Evolutionary conservation across 2,888 invertebrate genomes (phyloP).

Genomic region (Phrixothrix hirtus): DNA sequence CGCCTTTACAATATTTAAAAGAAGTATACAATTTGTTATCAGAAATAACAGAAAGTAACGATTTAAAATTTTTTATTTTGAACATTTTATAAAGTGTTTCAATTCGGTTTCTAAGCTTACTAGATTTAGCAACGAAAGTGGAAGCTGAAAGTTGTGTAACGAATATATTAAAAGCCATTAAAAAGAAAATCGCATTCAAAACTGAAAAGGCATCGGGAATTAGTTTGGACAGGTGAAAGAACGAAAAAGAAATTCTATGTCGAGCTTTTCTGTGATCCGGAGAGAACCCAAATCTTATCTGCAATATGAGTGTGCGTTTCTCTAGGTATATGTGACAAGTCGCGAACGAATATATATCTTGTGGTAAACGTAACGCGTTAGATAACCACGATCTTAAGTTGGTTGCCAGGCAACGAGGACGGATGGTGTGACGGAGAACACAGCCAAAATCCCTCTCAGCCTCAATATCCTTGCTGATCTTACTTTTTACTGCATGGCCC

Average conservation of each 20-base stretch:
- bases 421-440: slow-evolving; percentile 42
- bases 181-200: slow-evolving; percentile 1
- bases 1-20: no score
- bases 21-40: no score
- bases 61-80: no score
- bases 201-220: slow-evolving; percentile 8
- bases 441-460: slow-evolving; percentile 47
- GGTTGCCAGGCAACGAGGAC: slow-evolving; percentile 47
- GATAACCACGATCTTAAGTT: slow-evolving; percentile 44
- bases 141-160: no score
- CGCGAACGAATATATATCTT: slow-evolving; percentile 51
- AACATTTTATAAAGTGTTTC: no score
- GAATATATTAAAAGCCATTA: slow-evolving; percentile 4
- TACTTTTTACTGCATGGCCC: slow-evolving; percentile 48
- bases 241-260: slow-evolving; percentile 15
- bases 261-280: slow-evolving; percentile 10
- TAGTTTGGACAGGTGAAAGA: slow-evolving; percentile 13
- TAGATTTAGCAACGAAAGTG: no score
- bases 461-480: slow-evolving; percentile 49
- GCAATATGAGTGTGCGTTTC: slow-evolving; percentile 44
- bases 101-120: no score
- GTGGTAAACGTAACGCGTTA: slow-evolving; percentile 49
- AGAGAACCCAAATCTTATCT: slow-evolving; percentile 45
- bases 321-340: slow-evolving; percentile 50
- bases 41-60: no score